Evolutionary conservation across 2,888 invertebrate genomes (phyloP), one percentile per base, ranked within the genome.

Genomic region (Ephialtes manifestator): DNA sequence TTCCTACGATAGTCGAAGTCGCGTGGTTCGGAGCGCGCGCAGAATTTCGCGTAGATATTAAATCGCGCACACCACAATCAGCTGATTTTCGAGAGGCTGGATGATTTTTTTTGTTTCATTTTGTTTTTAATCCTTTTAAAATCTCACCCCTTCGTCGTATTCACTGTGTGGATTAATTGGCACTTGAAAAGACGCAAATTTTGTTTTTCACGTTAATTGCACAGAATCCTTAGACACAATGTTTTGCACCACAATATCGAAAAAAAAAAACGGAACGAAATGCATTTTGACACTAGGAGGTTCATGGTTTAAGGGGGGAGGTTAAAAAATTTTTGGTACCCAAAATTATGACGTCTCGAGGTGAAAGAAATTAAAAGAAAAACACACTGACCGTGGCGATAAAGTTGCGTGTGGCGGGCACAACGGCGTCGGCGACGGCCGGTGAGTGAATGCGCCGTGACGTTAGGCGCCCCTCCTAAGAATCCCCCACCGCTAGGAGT

Each of bases 381-480:
- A 85, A 87, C 89, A 91, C 89, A 91, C 91, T 92, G 90, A 92
- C 92, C 92, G 91, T 92, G 88, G 83, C 89, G 89, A 90, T 91
- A 89, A 89, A 89, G 88, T 88, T 90, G 90, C 91, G 91, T 92
- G 90, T 90, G 90, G 90, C 89, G 89, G 89, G 89, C 90, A 86
- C 88, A 88, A 87, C 92, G 92, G 90, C 92, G 92, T 92, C 93
- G 92, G 90, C 92, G 92, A 93, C 93, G 93, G 93, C 92, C 93
- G 93, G 91, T 92, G 93, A 93, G 93, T 93, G 93, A 93, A 93
- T 93, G 91, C 89, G 90, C 91, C 89, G 92, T 91, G 91, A 93
- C 90, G 92, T 92, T 91, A 89, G 89, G 91, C 92, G 92, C 93
- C 93, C 93, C 93, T 92, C 93, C 91, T 90, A 89, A 90, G 90